Conservation (phyloP, 37 sponge, comb jelly and placozoan species). For the Chondrilla cf. caribensis region DNA sequence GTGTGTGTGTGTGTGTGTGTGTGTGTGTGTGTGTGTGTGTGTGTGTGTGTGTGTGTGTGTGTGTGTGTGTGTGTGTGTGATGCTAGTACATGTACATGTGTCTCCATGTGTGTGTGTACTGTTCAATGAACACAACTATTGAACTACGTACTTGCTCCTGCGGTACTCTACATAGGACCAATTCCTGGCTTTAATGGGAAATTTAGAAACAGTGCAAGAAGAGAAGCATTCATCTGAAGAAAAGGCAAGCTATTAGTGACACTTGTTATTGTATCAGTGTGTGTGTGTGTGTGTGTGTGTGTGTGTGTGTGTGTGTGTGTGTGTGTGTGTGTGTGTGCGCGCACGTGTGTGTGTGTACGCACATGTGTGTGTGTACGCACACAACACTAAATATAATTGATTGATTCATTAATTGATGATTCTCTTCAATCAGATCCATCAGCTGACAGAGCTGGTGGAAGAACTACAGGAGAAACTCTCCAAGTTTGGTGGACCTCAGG, state of each 20-base stretch:
- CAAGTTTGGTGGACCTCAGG: background rate
- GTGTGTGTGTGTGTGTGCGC: conserved; percentile 4
- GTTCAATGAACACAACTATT: background rate
- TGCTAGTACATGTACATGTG: background rate
- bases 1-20: background rate
- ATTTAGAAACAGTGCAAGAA: background rate
- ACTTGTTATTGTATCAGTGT: no score
- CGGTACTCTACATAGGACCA: background rate
- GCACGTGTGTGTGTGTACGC: background rate
- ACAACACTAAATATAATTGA: no score
- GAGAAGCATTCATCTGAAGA: background rate
- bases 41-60: no score
- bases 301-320: background rate
- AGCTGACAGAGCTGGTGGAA: background rate
- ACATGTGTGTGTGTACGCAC: no score
- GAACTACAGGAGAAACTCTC: conserved; percentile 12
- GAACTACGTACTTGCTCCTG: background rate
- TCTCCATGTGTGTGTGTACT: background rate
- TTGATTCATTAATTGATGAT: no score
- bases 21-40: background rate
- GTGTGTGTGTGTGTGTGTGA: no score
- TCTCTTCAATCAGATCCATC: no score
- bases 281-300: background rate
- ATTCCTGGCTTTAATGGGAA: background rate
- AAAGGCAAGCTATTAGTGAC: background rate